Conservation (phyloP, 2,888 invertebrate species). For the Andrena dorsata region DNA sequence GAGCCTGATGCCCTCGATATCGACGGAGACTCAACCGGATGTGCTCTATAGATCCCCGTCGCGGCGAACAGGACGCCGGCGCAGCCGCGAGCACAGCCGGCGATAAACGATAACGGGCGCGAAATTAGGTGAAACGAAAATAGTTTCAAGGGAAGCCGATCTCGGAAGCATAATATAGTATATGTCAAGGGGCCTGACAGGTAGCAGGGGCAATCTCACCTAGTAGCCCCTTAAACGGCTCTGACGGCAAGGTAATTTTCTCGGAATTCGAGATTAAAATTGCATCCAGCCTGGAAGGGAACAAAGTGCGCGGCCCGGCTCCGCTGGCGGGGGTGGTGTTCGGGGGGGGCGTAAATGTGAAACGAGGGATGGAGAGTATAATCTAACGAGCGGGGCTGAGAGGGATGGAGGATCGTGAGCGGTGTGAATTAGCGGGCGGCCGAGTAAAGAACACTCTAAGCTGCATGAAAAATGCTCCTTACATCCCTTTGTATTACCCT, state of each 20-base stretch:
- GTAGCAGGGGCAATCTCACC: conserved; percentile 82
- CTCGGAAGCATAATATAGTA: conserved; percentile 75
- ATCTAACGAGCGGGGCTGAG: conserved; percentile 63
- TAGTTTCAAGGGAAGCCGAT: conserved; percentile 79
- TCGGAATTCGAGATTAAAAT: conserved; percentile 84
- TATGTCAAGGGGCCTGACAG: conserved; percentile 81
- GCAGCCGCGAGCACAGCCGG: conserved; percentile 6
- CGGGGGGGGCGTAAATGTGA: conserved; percentile 17
- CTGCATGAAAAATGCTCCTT: conserved; percentile 58
- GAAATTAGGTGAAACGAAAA: conserved; percentile 72
- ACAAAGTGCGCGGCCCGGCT: conserved; percentile 54
- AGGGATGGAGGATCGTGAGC: conserved; percentile 57
- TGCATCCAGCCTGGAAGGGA: conserved; percentile 76
- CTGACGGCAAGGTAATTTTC: conserved; percentile 84
- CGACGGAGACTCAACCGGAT: not conserved
- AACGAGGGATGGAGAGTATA: conserved; percentile 54
- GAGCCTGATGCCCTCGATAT: conserved; percentile 34
- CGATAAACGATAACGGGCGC: conserved; percentile 53
- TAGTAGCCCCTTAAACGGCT: conserved; percentile 82
- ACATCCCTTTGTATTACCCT: conserved; percentile 54
- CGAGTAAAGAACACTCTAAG: conserved; percentile 65
- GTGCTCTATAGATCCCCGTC: conserved; percentile 9
- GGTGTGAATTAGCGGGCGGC: conserved; percentile 74
- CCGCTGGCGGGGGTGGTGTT: not conserved
- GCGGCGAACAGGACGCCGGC: not conserved